phyloP scores from a whole-genome alignment of 2,113 vertebrate genomes.

The Eclectus roratus region DNA sequence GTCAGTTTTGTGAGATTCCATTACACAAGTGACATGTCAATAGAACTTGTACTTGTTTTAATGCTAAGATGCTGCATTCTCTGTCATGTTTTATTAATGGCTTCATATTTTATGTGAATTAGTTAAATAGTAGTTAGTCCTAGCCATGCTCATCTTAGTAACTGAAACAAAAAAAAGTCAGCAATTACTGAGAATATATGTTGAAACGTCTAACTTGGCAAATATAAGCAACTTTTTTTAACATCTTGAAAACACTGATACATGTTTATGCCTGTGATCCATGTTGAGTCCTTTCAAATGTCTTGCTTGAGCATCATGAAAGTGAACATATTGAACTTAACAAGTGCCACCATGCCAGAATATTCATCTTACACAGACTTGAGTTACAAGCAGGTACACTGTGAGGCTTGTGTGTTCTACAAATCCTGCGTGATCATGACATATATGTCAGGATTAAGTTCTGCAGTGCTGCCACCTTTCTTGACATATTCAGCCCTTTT shows the following conservation, averaged over 20 bases:
- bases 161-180: neutral
- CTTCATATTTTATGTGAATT: neutral
- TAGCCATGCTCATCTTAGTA: neutral
- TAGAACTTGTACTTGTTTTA: neutral
- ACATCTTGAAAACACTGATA: neutral
- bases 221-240: neutral
- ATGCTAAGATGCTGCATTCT: neutral
- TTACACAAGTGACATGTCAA: neutral
- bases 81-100: neutral
- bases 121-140: neutral
- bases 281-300: neutral
- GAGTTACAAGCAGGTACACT: constrained; percentile 30
- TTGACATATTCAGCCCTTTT: neutral
- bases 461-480: neutral
- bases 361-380: constrained; percentile 5
- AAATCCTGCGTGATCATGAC: neutral
- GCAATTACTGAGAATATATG: neutral
- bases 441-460: constrained; percentile 24
- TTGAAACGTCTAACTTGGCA: neutral
- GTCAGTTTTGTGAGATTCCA: neutral
- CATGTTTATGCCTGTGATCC: neutral
- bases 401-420: neutral
- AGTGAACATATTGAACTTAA: constrained; percentile 45
- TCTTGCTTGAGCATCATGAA: neutral
- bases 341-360: constrained; percentile 37